Conservation (phyloP, 2,888 invertebrate genomes). For the Mythimna ferrago region DNA sequence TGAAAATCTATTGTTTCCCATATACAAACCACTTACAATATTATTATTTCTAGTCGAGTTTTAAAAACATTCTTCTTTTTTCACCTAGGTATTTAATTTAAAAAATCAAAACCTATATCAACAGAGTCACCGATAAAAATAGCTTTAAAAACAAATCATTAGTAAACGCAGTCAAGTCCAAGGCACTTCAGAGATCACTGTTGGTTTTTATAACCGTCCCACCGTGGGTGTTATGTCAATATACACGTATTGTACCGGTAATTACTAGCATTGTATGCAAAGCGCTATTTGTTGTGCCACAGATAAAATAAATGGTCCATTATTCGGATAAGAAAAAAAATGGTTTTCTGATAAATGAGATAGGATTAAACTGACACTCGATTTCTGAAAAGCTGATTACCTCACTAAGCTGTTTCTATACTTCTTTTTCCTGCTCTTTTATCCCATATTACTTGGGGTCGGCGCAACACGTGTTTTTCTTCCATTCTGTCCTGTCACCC, state of each 20-base stretch:
- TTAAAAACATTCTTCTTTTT: too few species aligned
- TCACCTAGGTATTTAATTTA: not conserved
- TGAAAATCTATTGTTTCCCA: not conserved
- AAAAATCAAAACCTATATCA: not conserved
- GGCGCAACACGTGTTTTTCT: too few species aligned
- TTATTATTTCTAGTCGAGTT: not conserved
- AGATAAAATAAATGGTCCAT: constrained; percentile 51
- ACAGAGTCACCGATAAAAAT: constrained; percentile 17
- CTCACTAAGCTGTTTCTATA: too few species aligned
- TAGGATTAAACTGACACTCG: not conserved
- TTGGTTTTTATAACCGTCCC: constrained; percentile 19
- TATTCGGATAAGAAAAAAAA: constrained; percentile 32
- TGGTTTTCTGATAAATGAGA: constrained; percentile 1
- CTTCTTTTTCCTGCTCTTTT: too few species aligned
- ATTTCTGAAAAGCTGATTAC: too few species aligned
- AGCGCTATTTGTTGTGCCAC: constrained; percentile 49
- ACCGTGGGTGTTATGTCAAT: constrained; percentile 58
- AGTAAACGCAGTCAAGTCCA: constrained; percentile 7
- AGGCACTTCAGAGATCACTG: constrained; percentile 18
- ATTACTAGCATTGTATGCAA: constrained; percentile 65
- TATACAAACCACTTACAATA: not conserved
- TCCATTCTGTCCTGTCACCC: too few species aligned
- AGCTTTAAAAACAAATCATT: constrained; percentile 13
- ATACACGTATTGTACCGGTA: constrained; percentile 54
- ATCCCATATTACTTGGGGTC: too few species aligned